Percentiles rank a stretch among this genome's conserved stretches.
These are phyloP conservation scores for Spheniscus humboldti DNA, from an alignment of 2,797 vertebrate species.

Conservation along the genomic window DNA sequence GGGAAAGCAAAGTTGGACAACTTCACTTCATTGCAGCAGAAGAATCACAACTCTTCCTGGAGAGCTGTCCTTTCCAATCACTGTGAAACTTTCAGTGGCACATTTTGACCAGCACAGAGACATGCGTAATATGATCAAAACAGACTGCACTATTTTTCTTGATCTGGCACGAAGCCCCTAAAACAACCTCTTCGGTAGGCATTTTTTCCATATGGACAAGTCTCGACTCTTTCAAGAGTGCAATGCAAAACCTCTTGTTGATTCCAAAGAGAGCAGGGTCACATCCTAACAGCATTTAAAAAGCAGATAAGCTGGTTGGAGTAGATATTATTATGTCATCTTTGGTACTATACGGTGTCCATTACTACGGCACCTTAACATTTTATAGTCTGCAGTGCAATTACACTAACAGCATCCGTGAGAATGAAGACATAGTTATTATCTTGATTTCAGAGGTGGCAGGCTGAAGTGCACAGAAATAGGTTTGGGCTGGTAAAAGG, in stretches of 20 bases:
- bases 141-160: not conserved
- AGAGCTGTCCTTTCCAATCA: not conserved
- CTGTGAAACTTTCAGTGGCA: not conserved
- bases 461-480: not conserved
- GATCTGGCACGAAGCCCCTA: not conserved
- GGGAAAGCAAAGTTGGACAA: not conserved
- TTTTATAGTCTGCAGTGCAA: not conserved
- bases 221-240: not conserved
- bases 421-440: not conserved
- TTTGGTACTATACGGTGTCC: not conserved
- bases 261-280: not conserved
- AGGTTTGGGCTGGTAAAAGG: not conserved
- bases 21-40: not conserved
- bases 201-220: not conserved
- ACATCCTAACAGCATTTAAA: not conserved
- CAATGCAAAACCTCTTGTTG: not conserved
- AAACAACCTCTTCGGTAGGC: not conserved
- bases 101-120: not conserved
- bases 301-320: not conserved
- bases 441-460: not conserved
- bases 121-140: not conserved
- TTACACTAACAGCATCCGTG: not conserved
- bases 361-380: not conserved
- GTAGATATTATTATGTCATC: not conserved
- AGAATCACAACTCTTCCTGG: not conserved